Evolutionary conservation across 2,113 vertebrate species (phyloP), one percentile per base, ranked within the genome.

Genomic region (Hippocampus zosterae): DNA sequence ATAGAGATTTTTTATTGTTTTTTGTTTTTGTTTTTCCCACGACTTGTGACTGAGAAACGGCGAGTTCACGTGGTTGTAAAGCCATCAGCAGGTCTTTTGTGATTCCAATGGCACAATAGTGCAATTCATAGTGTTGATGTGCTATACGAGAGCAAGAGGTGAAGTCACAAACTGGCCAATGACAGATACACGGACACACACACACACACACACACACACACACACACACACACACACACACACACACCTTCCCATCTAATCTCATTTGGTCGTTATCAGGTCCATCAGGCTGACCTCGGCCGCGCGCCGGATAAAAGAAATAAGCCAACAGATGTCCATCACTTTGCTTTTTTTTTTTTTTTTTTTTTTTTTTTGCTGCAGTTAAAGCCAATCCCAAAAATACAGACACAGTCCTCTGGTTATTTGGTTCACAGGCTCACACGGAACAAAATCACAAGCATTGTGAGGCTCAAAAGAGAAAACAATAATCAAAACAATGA

Each of bases 101-200:
- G 21, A 42, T 82, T 91, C 89, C 86, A 90, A 91, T 86, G 91
- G 88, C 78, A 77, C 88, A 92, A 92, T 88, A 85, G 84, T 74
- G 81, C 79, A 84, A 91, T 91, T 92, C 85, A 91, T 88, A 78
- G 85, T 84, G 79, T 42, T 48, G 76, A 74, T 74, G 66, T n/a
- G 60, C 83, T 66, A 62, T 76, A 80, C 79, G 84, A 64, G 64
- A 72, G 80, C 82, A 80, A 79, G 84, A 57, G 81, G 68, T 53
- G 76, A 75, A 86, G 90, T 90, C 92, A 91, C 88, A 90, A 85
- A 90, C 89, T 89, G 88, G 4, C 87, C 88, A 91, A 88, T 91
- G 84, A 90, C 82, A 81, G 77, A 73, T 19, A 64, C 23, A 64
- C 11, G 60, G 21, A 65, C 29, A 71, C 23, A 68, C 37, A 19